These are phyloP conservation scores for Cynopterus brachyotis DNA, from an alignment of 2,113 vertebrate genomes.

Conservation along the genomic window DNA sequence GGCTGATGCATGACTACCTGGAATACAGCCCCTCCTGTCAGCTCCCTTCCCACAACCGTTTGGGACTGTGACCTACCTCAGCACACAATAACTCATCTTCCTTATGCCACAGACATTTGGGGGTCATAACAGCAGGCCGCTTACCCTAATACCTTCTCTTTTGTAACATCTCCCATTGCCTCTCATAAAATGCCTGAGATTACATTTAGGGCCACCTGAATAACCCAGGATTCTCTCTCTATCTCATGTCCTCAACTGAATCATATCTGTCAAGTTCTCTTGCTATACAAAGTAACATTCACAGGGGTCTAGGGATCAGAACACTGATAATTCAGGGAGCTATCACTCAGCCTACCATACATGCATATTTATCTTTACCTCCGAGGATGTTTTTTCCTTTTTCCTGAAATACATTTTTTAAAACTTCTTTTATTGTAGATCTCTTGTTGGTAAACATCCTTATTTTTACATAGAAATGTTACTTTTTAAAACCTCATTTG, in stretches of 20 bases:
- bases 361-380: neutral
- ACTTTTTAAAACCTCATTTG: neutral
- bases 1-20: neutral
- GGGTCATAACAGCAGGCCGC: neutral
- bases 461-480: neutral
- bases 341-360: neutral
- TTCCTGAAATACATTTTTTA: neutral
- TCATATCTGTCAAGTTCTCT: neutral
- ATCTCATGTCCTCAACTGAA: neutral
- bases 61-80: neutral
- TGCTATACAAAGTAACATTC: neutral
- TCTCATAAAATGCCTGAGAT: neutral
- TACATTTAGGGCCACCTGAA: neutral
- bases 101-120: neutral
- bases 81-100: neutral
- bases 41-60: neutral
- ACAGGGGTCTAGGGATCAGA: neutral
- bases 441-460: neutral
- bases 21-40: neutral
- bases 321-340: neutral
- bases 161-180: neutral
- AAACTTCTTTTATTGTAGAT: neutral
- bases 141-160: neutral
- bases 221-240: neutral
- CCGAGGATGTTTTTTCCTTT: neutral